Conservation (phyloP, 2,888 invertebrate genomes). For the Cryptocheilus praepositus region DNA sequence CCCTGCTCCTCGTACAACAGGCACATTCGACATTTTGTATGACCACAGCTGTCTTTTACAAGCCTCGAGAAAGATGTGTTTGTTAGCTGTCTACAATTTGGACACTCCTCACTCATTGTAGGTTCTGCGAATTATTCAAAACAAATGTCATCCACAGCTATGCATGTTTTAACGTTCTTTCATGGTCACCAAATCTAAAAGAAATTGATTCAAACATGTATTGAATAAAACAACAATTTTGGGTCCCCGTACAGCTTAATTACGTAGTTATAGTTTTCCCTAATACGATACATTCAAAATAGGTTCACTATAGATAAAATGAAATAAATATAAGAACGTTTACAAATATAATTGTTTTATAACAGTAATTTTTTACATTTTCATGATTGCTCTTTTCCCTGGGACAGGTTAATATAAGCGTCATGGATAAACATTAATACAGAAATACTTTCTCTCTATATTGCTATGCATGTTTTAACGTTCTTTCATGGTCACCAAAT, state of each 20-base stretch:
- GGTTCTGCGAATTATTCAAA: conserved; percentile 31
- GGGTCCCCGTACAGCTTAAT: not conserved
- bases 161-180: too few species aligned
- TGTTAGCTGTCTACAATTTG: conserved; percentile 79
- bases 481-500: conserved; percentile 71
- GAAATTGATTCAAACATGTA: not conserved
- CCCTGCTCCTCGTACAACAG: conserved; percentile 81
- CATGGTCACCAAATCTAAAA: not conserved
- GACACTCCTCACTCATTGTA: conserved; percentile 75
- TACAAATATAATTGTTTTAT: not conserved
- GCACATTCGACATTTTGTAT: conserved; percentile 85
- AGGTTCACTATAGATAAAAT: conserved; percentile 56
- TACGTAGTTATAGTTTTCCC: too few species aligned
- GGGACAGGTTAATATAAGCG: too few species aligned
- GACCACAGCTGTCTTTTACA: conserved; percentile 85
- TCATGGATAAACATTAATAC: too few species aligned
- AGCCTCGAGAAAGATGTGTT: conserved; percentile 79
- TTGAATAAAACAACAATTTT: not conserved
- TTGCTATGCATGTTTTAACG: conserved; percentile 77
- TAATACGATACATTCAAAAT: too few species aligned
- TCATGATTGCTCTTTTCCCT: too few species aligned
- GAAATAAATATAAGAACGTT: not conserved
- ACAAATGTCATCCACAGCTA: not conserved
- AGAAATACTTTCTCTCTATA: too few species aligned
- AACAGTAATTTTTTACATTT: conserved; percentile 5